phyloP scores from a whole-genome alignment of 2,888 invertebrate genomes.

The Acanthosepion esculentum region DNA sequence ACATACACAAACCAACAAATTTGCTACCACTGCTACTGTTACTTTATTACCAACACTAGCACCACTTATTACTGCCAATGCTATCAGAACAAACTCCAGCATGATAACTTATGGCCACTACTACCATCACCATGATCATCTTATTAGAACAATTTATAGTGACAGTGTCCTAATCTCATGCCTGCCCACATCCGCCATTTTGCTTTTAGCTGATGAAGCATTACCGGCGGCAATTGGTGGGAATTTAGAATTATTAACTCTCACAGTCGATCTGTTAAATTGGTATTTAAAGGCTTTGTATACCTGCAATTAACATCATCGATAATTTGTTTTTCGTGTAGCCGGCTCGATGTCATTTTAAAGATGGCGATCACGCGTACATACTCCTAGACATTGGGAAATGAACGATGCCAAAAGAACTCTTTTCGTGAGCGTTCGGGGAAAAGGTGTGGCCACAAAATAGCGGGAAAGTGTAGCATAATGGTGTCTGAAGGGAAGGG shows the following conservation, averaged over 20 bases:
- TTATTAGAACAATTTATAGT: neutral
- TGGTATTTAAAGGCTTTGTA: constrained; percentile 2
- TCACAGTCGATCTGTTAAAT: neutral
- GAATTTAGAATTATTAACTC: constrained; percentile 8
- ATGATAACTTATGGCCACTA: neutral
- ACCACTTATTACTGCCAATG: neutral
- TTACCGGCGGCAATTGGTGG: neutral
- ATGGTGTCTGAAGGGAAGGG: neutral
- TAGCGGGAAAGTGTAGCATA: neutral
- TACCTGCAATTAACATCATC: neutral
- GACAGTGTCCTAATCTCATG: neutral
- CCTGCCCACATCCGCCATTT: neutral
- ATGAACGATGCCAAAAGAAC: neutral
- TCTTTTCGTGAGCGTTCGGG: neutral
- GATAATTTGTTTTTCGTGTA: neutral
- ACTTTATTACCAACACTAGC: neutral
- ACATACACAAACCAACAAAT: too few relatives aligned
- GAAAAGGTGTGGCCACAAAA: neutral
- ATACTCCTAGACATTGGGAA: neutral
- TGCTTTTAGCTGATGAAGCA: neutral
- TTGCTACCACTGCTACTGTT: neutral
- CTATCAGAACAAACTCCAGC: neutral
- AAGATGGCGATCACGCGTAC: neutral
- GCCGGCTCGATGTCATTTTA: neutral
- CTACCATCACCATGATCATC: neutral